Evolutionary conservation across 1,140 invertebrate species (phyloP).

Genomic region (Plodia interpunctella): DNA sequence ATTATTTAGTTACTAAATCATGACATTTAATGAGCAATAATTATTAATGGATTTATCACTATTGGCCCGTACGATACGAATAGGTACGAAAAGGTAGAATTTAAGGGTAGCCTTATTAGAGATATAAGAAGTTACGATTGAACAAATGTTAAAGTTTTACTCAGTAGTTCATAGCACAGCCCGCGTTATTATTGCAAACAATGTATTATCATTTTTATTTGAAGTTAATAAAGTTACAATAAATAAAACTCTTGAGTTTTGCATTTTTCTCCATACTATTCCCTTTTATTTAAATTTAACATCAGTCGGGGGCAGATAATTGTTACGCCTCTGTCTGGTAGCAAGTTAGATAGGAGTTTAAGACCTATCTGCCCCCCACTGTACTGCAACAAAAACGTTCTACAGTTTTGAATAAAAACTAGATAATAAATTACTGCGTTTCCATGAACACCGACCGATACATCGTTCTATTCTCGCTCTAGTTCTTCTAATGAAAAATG

Average conservation of each 20-base stretch:
- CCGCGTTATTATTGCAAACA: slow-evolving; percentile 63
- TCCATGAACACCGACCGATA: no score
- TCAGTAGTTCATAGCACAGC: slow-evolving; percentile 63
- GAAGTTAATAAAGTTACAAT: slow-evolving; percentile 64
- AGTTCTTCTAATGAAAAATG: no score
- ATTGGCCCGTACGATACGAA: slow-evolving; percentile 34
- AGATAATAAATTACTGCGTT: no score
- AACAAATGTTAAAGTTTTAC: slow-evolving; percentile 57
- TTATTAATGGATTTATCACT: slow-evolving; percentile 25
- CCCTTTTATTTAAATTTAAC: no score
- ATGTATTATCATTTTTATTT: slow-evolving; percentile 57
- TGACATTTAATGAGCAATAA: slow-evolving; percentile 30
- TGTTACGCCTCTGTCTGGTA: no score
- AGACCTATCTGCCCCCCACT: no score
- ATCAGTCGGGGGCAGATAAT: no score
- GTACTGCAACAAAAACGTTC: no score
- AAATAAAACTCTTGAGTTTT: slow-evolving; percentile 32
- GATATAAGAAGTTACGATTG: slow-evolving; percentile 59
- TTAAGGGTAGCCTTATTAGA: slow-evolving; percentile 75
- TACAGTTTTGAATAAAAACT: no score
- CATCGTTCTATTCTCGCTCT: no score
- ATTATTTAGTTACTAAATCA: not conserved
- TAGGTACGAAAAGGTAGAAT: slow-evolving; percentile 46
- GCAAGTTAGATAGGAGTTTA: no score
- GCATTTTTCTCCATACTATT: slow-evolving; percentile 9